phyloP scores from a whole-genome alignment of 2,888 invertebrate species.

The Dichetophora obliterata region DNA sequence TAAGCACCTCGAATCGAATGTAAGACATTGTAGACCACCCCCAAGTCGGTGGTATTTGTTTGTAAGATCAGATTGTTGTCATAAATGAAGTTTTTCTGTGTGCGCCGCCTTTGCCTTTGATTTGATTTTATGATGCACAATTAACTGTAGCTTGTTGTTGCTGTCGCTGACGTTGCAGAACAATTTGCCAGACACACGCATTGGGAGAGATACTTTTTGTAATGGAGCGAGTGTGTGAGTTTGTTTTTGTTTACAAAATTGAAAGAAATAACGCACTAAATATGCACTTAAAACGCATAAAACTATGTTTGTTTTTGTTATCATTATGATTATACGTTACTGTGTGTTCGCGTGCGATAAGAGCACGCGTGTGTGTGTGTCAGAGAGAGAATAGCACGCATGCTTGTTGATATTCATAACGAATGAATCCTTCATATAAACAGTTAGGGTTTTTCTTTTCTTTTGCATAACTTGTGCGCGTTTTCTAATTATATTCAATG shows the following conservation, averaged over 20 bases:
- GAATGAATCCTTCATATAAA: constrained; percentile 10
- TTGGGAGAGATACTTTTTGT: not conserved
- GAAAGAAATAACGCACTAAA: no score
- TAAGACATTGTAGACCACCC: constrained; percentile 11
- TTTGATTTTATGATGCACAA: constrained; percentile 22
- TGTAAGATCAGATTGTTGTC: not conserved
- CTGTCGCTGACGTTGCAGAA: constrained; percentile 5
- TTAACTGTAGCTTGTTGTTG: constrained; percentile 3
- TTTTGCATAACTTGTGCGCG: not conserved
- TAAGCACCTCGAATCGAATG: not conserved
- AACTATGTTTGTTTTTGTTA: constrained; percentile 27
- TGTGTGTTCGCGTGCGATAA: not conserved
- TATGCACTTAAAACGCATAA: no score
- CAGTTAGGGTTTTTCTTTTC: not conserved
- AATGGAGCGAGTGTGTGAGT: no score
- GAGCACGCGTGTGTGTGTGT: not conserved
- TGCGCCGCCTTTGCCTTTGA: constrained; percentile 17
- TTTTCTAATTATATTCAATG: not conserved
- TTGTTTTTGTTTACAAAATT: constrained; percentile 2
- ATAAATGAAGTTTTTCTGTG: not conserved
- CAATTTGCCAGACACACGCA: not conserved
- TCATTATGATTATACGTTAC: constrained; percentile 17
- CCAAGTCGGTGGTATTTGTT: not conserved
- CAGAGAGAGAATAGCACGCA: not conserved
- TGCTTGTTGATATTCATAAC: not conserved